Conservation (phyloP, 1,140 invertebrate species). For the Amyelois transitella region DNA sequence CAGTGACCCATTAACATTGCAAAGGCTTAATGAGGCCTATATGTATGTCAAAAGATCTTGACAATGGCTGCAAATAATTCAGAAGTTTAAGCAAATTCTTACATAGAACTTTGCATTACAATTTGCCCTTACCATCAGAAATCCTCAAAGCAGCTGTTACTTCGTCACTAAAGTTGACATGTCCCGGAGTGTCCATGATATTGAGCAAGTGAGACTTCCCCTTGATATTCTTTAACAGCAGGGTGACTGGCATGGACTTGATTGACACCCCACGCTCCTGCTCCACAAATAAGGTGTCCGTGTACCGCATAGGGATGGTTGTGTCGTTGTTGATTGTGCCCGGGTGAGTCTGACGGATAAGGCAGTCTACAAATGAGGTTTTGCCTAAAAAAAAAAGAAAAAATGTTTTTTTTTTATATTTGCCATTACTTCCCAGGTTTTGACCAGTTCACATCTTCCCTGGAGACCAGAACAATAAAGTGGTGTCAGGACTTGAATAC, state of each 20-base stretch:
- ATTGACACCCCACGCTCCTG: conserved; percentile 98
- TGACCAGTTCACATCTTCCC: too few relatives aligned
- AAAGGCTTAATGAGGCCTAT: too few relatives aligned
- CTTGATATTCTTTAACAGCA: conserved; percentile 94
- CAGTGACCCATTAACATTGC: too few relatives aligned
- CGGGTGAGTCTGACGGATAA: conserved; percentile 98
- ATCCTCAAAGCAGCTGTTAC: conserved; percentile 97
- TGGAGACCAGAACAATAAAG: too few relatives aligned
- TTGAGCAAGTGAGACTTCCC: conserved; percentile 97
- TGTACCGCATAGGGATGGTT: conserved; percentile 85
- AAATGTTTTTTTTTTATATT: too few relatives aligned
- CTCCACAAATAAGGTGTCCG: conserved; percentile 98
- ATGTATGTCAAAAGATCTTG: too few relatives aligned
- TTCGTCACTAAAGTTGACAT: conserved; percentile 99
- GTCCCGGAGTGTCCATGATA: conserved; percentile 98
- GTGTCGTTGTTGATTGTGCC: conserved; percentile 80
- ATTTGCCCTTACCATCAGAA: conserved; percentile 84
- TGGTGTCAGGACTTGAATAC: too few relatives aligned
- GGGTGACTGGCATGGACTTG: conserved; percentile 95
- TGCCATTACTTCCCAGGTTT: too few relatives aligned
- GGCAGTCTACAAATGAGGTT: conserved; percentile 98
- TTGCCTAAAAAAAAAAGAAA: conserved; percentile 76
- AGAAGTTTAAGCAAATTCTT: too few relatives aligned
- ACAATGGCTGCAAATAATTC: too few relatives aligned
- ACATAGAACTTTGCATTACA: too few relatives aligned